Base-by-base conservation (phyloP, 2,888 invertebrate species). In the Spilosoma lubricipeda region DNA sequence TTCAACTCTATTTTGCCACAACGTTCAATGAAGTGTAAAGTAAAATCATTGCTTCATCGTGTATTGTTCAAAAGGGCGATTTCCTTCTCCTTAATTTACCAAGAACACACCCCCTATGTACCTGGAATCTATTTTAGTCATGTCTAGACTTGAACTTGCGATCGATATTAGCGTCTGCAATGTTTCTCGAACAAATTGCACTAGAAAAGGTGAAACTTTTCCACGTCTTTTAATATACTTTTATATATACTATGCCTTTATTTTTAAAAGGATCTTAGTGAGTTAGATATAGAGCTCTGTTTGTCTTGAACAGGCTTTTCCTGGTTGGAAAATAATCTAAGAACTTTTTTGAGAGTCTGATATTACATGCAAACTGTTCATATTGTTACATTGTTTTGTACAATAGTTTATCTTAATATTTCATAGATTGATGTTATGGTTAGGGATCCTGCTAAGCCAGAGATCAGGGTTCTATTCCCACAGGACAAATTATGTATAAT, bases 61-160 rank as follows among this genome's bases (percentile, higher is more conserved):
- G 11, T 30, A 20, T 67, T 30, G 11, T 30, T 4, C 11, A 48
- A 33, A 48, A 30, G 67, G 45, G 18, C 8, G 27, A 8, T 63
- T 64, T 5, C 30, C 15, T 42, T 64, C 20, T 23, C 63, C 5
- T 20, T 45, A 20, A 33, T 59, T 30, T 63, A 33, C 15, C 23
- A 2, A 23, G 18, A 42, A 70, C 56, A 27, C 15, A 65, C 11
- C 66, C 56, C n/a, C 39, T 66, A 13, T 66, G 39, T 66, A 71
- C 65, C 39, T 71, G 48, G 27, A 56, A 39, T 52, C 33, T 66
- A 66, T 66, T 65, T 71, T 4, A 39, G 52, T 66, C 66, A 39
- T 18, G 71, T 66, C 66, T 71, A 52, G 71, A 27, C 59, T 71
- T 33, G 39, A 30, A 66, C 20, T 23, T 13, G 23, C 56, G 69